Evolutionary conservation across 2,888 invertebrate genomes (phyloP), one percentile per base, ranked within the genome.

Genomic region (Chrysolina americana): DNA sequence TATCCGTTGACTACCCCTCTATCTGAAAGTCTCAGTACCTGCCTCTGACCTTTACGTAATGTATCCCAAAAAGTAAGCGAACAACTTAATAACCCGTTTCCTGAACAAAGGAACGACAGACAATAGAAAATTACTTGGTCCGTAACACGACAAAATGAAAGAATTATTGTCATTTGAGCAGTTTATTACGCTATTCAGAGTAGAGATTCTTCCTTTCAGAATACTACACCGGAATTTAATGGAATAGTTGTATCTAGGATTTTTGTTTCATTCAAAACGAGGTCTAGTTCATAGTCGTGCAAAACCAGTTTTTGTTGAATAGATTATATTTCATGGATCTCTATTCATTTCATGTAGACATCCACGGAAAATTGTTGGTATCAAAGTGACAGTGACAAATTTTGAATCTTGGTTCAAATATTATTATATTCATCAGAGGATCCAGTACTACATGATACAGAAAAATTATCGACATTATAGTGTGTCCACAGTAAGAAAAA

Each of bases 91-190:
- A 53, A 53, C 21, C 23, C 53, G 53, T 53, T 53, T 53, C 13
- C 17, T 21, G 21, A 53, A 53, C 53, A 53, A 21, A 53, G 53
- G 8, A 53, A 19, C 13, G 53, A 17, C 11, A 21, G 53, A 53
- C 53, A 53, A 53, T 19, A 53, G 21, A 21, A 23, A 53, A 53
- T 53, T 53, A 53, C 53, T 53, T 53, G 53, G 53, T 53, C 21
- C 13, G 21, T 53, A 21, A 17, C 53, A 53, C 53, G 53, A 53
- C 13, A 53, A 53, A 53, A 21, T 53, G 53, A 21, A 19, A 53
- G 21, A 53, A 10, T 53, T 13, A 21, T 53, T 53, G 53, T 21
- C 53, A 21, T 21, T 19, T 3, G 53, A 11, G 53, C 17, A 53
- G 19, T 21, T 53, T 53, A 53, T 53, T 21, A 21, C 2, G 53